Evolutionary conservation across 2,113 vertebrate species (phyloP).

Genomic region (Dryoscopus gambensis): DNA sequence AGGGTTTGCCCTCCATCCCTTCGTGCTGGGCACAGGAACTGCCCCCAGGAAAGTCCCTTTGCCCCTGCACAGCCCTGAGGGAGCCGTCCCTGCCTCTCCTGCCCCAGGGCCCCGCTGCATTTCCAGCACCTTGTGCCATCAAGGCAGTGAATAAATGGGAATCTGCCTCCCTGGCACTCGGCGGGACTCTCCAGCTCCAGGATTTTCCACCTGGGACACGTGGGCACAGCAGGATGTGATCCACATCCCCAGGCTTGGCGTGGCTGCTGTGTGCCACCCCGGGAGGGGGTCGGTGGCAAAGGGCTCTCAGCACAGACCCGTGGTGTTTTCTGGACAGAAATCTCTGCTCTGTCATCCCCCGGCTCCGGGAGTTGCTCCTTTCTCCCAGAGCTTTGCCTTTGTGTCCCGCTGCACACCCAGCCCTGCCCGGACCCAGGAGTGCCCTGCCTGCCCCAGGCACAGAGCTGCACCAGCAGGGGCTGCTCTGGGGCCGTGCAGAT

Average conservation of each 20-base stretch:
- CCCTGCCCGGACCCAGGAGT: neutral
- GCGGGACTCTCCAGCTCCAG: neutral
- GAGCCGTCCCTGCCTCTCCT: neutral
- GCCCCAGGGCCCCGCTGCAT: neutral
- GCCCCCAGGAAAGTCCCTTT: neutral
- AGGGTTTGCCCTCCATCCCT: neutral
- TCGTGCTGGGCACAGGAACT: neutral
- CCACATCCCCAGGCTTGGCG: fast-evolving
- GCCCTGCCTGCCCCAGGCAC: neutral
- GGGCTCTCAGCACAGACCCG: neutral
- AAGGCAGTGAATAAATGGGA: neutral
- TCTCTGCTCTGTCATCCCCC: neutral
- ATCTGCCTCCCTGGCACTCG: neutral
- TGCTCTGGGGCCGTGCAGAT: neutral
- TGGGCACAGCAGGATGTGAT: neutral
- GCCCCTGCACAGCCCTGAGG: too few relatives aligned
- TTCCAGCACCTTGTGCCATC: neutral
- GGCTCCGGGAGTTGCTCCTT: neutral
- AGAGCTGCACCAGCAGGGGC: neutral
- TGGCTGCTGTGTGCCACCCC: neutral
- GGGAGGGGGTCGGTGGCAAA: neutral
- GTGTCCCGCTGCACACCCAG: neutral
- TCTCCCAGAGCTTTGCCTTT: neutral
- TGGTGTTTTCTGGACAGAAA: neutral
- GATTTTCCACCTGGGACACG: neutral